Base-by-base conservation (phyloP, 2,113 vertebrate species). In the Onychostruthus taczanowskii region DNA sequence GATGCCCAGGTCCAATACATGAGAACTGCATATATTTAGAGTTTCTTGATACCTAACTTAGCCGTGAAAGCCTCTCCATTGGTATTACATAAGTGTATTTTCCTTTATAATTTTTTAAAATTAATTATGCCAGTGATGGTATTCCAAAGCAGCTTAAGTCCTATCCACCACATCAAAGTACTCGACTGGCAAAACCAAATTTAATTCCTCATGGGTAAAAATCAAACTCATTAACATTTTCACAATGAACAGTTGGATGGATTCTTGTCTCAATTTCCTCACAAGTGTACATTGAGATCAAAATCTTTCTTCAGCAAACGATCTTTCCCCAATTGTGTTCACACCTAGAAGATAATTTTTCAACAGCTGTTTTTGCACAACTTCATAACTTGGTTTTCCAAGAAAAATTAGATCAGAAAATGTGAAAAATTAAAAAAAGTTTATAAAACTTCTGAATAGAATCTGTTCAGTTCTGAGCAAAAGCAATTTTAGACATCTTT, bases 341-440 rank as follows among this genome's bases (percentile, higher is more conserved):
- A 79, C 47, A n/a, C 4, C 14, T 22, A 14, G 21, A 61, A 63
- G 37, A 61, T 11, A 44, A 43, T 5, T 3, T 78, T 87, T 78
- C 44, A 33, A 30, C 17, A 62, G 14, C 28, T 62, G 11, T 2
- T 85, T 79, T 76, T 46, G 19, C 59, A 73, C 28, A 91, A 26
- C 19, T 49, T 79, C 15, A 4, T 6, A 23, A 26, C 8, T 78
- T 18, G 8, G 15, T 73, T 91, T 87, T 87, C 37, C 58, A 87
- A 75, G 31, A 82, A 59, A 7, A 68, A 46, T 31, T 52, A 44
- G 24, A 68, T 43, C 6, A 58, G 21, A 53, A 79, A 84, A 73
- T 3, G 2, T 31, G 7, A 18, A 43, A 58, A 64, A 33, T 7
- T 0, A 7, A 8, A 12, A 55, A 61, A 13, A 39, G 1, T 15